Base-by-base conservation (phyloP, 2,888 invertebrate species). In the Calameuta idolon region DNA sequence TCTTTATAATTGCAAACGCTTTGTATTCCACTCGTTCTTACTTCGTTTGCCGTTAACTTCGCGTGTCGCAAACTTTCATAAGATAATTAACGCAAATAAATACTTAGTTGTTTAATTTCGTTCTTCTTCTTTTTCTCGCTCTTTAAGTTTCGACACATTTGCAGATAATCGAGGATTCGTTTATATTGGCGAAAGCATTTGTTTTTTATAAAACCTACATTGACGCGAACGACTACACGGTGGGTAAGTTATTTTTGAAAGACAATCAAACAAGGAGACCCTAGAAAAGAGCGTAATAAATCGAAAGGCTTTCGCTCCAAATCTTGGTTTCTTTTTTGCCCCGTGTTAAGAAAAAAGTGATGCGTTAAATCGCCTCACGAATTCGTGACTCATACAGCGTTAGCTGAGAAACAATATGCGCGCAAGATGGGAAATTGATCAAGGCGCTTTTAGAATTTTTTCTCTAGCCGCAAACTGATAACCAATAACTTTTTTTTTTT, bases 1-100 rank as follows among this genome's bases (percentile, higher is more conserved):
- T 55, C 9, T 55, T 55, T 55, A 23, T 55, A 55, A 23, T 23
- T 55, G 23, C 55, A 9, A 55, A 55, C 5, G 23, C 23, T 55
- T 55, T 23, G 9, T 9, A 23, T 23, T 23, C 9, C 9, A 55
- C 9, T 23, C 2, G 9, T 55, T 23, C 31, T 71, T 12, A 71
- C 31, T 71, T 30, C n/a, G 33, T 73, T 74, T 37, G 37, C 15
- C 35, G 34, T 69, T 74, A 31, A 30, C 33, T 33, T 35, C 37
- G 9, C 69, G 12, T 37, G 37, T 68, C 71, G 71, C 77, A 77
- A 82, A 78, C 74, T 79, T 79, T 33, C 37, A 9, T 12, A 71
- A 68, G 80, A 76, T 83, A 83, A 84, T 84, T 84, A 84, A 84
- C 81, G 79, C 75, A 81, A 82, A 81, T 82, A 80, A 80, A 81